A percentile compares a stretch with the other conserved stretches of the same genome.
Conservation (phyloP, 2,888 invertebrate genomes). For the Acanthosepion pharaonis region DNA sequence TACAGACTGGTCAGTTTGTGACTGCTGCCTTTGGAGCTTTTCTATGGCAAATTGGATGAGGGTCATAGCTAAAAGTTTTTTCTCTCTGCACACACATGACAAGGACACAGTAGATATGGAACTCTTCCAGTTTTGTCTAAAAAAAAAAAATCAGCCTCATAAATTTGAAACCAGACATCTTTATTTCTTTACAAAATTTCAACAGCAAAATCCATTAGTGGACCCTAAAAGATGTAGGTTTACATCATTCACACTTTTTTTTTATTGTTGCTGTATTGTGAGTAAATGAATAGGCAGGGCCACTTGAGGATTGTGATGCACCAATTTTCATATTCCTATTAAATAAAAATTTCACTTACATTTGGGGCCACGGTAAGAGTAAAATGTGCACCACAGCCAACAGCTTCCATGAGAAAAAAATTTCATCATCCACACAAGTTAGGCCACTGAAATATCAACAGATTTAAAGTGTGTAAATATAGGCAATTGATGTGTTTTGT, state of each 20-base stretch:
- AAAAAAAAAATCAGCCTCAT: background rate
- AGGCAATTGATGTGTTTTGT: background rate
- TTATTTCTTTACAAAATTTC: too few species aligned
- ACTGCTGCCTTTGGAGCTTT: background rate
- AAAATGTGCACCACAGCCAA: conserved; percentile 55
- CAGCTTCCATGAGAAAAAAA: conserved; percentile 57
- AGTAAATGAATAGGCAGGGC: too few species aligned
- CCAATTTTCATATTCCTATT: too few species aligned
- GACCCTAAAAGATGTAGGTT: too few species aligned
- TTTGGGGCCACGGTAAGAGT: conserved; percentile 57
- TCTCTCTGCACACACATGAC: background rate
- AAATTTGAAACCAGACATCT: too few species aligned
- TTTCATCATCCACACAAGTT: conserved; percentile 56
- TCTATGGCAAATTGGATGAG: background rate
- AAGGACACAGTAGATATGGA: background rate
- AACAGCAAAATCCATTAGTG: too few species aligned
- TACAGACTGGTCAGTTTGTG: background rate
- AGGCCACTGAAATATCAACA: conserved; percentile 53
- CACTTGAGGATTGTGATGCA: too few species aligned
- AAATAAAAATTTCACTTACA: conserved; percentile 55
- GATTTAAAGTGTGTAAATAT: background rate
- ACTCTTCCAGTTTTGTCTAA: background rate
- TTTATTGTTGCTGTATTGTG: too few species aligned
- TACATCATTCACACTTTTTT: too few species aligned
- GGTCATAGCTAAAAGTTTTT: background rate